Percentiles rank a stretch among this genome's conserved stretches.
These are phyloP conservation scores for Drosophila parvula DNA, from an alignment of 1,140 invertebrate genomes.

Conservation along the genomic window DNA sequence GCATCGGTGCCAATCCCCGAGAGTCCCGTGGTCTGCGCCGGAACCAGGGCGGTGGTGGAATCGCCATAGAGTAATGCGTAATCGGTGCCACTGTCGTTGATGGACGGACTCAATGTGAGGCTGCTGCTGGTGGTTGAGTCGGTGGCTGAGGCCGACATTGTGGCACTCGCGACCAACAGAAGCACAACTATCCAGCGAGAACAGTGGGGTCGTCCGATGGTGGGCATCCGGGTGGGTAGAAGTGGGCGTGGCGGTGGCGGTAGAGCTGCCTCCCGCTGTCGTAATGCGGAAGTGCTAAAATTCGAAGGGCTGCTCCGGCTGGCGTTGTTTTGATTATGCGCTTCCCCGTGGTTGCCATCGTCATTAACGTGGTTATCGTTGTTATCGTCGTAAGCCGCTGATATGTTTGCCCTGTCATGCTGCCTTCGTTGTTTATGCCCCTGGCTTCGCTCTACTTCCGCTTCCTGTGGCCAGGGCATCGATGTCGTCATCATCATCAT, in stretches of 20 bases:
- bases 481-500: constrained; percentile 24
- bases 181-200: constrained; percentile 21
- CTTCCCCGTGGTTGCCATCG: constrained; percentile 20
- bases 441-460: constrained; percentile 29
- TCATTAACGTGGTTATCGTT: constrained; percentile 56
- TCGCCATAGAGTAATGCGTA: constrained; percentile 44
- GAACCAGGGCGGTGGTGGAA: constrained; percentile 18
- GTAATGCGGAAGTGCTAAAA: constrained; percentile 61
- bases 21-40: constrained; percentile 24
- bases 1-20: constrained; percentile 6
- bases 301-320: constrained; percentile 36
- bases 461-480: constrained; percentile 42
- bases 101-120: constrained; percentile 3
- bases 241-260: not conserved
- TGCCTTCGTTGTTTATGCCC: constrained; percentile 55
- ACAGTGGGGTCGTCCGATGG: not conserved
- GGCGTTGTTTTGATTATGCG: constrained; percentile 60
- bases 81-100: constrained; percentile 45
- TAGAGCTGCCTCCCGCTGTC: constrained; percentile 7
- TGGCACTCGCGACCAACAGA: constrained; percentile 26
- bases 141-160: constrained; percentile 33
- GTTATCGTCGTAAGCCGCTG: constrained; percentile 60
- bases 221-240: constrained; percentile 6
- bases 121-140: constrained; percentile 25
- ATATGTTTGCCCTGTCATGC: constrained; percentile 65